Conservation (phyloP, 2,888 invertebrate genomes). For the Tricholauxania praeusta region DNA sequence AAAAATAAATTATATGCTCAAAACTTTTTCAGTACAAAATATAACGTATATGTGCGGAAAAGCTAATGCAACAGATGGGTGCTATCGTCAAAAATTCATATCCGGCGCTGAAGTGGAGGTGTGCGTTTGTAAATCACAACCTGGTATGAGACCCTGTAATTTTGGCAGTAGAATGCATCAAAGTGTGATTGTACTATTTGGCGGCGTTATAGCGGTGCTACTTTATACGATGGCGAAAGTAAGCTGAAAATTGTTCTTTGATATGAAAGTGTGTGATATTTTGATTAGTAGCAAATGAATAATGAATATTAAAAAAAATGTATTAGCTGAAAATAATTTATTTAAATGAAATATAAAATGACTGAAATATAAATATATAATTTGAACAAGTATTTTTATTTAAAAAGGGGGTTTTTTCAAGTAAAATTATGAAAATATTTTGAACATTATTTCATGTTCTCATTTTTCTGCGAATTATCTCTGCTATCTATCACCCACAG, state of each 20-base stretch:
- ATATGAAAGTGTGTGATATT: too few species aligned
- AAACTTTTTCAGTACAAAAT: conserved; percentile 72
- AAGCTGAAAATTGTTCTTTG: background rate
- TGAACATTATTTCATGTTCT: too few species aligned
- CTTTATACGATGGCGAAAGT: background rate
- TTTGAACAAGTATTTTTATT: background rate
- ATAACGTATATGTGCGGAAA: conserved; percentile 79
- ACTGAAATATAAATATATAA: background rate
- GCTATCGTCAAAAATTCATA: conserved; percentile 70
- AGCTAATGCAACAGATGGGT: conserved; percentile 73
- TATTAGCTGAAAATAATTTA: too few species aligned
- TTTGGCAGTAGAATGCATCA: conserved; percentile 35
- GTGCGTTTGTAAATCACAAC: conserved; percentile 69
- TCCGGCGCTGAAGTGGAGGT: conserved; percentile 69
- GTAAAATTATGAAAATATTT: background rate
- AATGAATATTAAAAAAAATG: too few species aligned
- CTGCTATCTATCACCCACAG: too few species aligned
- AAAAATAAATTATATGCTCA: background rate
- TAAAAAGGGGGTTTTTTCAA: background rate
- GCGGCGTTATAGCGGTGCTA: background rate
- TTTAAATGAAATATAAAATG: background rate
- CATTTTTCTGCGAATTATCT: too few species aligned
- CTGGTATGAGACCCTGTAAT: conserved; percentile 69
- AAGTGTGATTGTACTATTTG: background rate
- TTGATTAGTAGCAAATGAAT: too few species aligned